Base-by-base conservation (phyloP, 2,797 vertebrate genomes). In the Borostomias antarcticus region DNA sequence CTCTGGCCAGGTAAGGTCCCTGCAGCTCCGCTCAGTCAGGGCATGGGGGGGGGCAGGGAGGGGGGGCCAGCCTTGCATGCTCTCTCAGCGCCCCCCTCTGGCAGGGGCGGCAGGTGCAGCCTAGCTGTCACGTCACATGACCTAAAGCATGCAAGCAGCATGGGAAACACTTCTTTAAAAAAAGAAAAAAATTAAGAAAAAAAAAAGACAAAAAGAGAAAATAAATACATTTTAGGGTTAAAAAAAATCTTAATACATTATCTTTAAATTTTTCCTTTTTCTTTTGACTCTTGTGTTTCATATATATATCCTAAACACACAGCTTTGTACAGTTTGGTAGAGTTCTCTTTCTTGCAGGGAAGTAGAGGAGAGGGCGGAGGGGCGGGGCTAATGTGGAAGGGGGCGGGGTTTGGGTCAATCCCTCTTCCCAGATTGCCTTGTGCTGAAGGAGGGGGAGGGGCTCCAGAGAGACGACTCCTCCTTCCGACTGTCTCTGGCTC, bases 281-380 rank as follows among this genome's bases (percentile, higher is more conserved):
- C 57, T 65, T 62, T 90, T 81, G 89, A 74, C 82, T 84, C 88
- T 83, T 86, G 83, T 89, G 85, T 91, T 87, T 90, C 82, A 88
- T 87, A 88, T 88, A 90, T 91, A 94, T 94, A 94, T 95, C 91
- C 92, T 95, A 93, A 91, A 94, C 92, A 93, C 94, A 95, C 92
- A 93, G 91, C 93, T 95, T 94, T 97, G 90, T 95, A 96, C 94
- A 96, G 95, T 93, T 96, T 96, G 95, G 95, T 95, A 87, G 88
- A 87, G 88, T 89, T 92, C 86, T 88, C 77, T 86, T 83, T 89
- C 85, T 83, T 89, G 74, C 82, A 87, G 80, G 85, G 82, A 88
- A 72, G 64, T 84, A 73, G 23, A 47, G 74, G 82, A 68, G 69
- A 48, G 58, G 67, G 45, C 51, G 23, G 64, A 58, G n/a, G 21